Evolutionary conservation across 2,888 invertebrate genomes (phyloP).

Genomic region (Hydrotaea diabolus): DNA sequence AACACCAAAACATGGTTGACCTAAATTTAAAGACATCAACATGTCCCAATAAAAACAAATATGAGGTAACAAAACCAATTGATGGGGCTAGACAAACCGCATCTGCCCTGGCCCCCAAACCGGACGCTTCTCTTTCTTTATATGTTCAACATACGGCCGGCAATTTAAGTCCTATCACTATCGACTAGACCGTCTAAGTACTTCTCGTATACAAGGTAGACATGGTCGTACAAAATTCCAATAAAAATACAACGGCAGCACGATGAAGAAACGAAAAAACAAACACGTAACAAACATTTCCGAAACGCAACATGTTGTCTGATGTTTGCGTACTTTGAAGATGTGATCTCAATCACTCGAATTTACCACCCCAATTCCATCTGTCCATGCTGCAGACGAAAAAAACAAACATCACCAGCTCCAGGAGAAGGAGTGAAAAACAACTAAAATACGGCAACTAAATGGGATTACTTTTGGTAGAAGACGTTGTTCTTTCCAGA

Average conservation of each 20-base stretch:
- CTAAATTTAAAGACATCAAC: no score
- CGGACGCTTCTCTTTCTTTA: no score
- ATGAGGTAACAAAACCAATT: no score
- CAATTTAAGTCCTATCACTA: neutral
- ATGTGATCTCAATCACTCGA: slow-evolving; percentile 1
- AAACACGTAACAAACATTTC: slow-evolving; percentile 42
- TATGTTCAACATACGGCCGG: no score
- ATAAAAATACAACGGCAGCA: slow-evolving; percentile 5
- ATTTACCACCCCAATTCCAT: neutral
- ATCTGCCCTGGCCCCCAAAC: no score
- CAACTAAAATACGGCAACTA: neutral
- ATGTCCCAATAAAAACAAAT: no score
- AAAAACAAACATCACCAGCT: neutral
- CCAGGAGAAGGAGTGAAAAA: neutral
- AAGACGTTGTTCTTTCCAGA: neutral
- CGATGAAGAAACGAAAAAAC: neutral
- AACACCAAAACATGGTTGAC: no score
- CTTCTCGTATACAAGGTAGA: neutral
- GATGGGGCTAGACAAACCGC: no score
- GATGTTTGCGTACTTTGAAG: slow-evolving; percentile 9
- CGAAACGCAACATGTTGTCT: slow-evolving; percentile 50
- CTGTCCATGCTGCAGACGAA: neutral
- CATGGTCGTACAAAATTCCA: slow-evolving; percentile 8
- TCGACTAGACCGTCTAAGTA: neutral
- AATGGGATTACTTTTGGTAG: slow-evolving; percentile 2